Base-by-base conservation (phyloP, 2,888 invertebrate species). In the Athetis lepigone region DNA sequence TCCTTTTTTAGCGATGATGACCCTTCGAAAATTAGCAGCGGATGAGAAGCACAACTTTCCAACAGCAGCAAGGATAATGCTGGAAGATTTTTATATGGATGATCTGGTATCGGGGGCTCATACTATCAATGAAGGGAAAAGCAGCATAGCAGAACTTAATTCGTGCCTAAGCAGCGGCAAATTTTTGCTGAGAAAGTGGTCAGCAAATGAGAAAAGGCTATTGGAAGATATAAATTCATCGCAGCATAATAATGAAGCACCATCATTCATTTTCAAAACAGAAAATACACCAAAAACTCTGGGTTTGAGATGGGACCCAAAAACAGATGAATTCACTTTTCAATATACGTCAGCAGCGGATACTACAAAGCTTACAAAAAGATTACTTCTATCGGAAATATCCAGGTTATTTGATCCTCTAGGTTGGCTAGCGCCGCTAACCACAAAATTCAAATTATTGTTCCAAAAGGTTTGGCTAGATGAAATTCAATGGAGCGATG, bases 331-430 rank as follows among this genome's bases (percentile, higher is more conserved):
- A 39, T 39, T 39, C 6, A 3, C 18, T 16, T 39, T 39, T 5
- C 18, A 39, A 40, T 42, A 29, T 46, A 8, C 23, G 9, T 18
- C 46, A 29, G 4, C 11, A 29, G 18, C 46, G 11, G 18, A 46
- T 16, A 27, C 46, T 4, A 29, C 46, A 27, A 46, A 46, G 11
- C 46, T 46, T 27, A 46, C 46, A 9, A 46, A 46, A 16, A 46
- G 46, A 46, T 13, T 11, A 1, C 46, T 46, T 3, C 18, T 45
- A 16, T 27, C 45, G 7, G n/a, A n/a, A n/a, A n/a, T n/a, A n/a
- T n/a, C n/a, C n/a, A n/a, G n/a, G n/a, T n/a, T n/a, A n/a, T n/a
- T n/a, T n/a, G n/a, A n/a, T n/a, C n/a, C n/a, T n/a, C n/a, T n/a
- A n/a, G n/a, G n/a, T n/a, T n/a, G n/a, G n/a, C n/a, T n/a, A n/a